phyloP scores from a whole-genome alignment of 2,797 vertebrate species.

The Pantherophis vulpinus region DNA sequence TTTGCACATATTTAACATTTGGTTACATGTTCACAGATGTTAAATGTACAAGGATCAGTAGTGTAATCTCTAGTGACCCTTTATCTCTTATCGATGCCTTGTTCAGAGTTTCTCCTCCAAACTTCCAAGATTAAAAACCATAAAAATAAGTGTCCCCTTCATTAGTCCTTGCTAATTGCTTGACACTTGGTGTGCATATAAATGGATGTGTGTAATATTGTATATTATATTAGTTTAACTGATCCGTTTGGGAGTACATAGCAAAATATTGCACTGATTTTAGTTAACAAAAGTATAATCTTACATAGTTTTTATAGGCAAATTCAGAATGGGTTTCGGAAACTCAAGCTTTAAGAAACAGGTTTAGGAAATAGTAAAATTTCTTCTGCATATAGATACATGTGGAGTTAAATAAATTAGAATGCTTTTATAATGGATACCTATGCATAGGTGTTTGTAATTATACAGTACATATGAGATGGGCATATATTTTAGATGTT shows the following conservation, averaged over 20 bases:
- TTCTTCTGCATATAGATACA: background rate
- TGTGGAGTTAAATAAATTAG: background rate
- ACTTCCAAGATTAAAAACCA: background rate
- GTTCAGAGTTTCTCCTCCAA: background rate
- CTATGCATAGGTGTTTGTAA: background rate
- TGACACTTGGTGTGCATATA: background rate
- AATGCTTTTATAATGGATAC: background rate
- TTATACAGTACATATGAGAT: background rate
- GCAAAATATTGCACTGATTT: background rate
- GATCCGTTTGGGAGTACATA: background rate
- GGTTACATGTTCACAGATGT: background rate
- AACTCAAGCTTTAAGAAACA: background rate
- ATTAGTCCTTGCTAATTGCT: background rate
- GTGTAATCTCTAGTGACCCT: background rate
- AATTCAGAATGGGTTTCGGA: background rate
- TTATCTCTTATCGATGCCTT: background rate
- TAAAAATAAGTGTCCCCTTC: background rate
- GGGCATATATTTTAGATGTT: background rate
- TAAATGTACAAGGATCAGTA: background rate
- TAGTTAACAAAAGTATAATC: background rate
- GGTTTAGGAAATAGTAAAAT: background rate
- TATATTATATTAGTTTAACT: background rate
- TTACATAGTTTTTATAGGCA: background rate
- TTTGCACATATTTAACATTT: constrained; percentile 11
- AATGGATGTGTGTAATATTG: background rate